These are phyloP conservation scores for Alectoris magna DNA, from an alignment of 2,797 vertebrate species.

Conservation along the genomic window DNA sequence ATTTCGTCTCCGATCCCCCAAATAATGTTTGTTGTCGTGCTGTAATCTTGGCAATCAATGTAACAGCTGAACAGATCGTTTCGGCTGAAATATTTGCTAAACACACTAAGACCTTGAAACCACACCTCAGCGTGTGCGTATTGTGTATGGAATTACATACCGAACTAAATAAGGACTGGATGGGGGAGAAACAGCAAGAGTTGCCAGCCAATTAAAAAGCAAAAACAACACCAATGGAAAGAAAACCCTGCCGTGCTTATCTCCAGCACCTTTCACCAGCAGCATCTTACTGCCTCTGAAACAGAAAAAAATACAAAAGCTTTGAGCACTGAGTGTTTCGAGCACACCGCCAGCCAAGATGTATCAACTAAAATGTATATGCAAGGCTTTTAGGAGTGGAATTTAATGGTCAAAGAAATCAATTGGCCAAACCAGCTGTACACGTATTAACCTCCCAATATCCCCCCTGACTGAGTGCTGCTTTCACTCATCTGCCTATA, in stretches of 20 bases:
- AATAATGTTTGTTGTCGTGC: constrained; percentile 79
- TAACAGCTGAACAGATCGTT: constrained; percentile 81
- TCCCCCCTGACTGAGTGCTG: constrained; percentile 18
- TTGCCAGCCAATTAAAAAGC: constrained; percentile 64
- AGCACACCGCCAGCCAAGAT: background rate
- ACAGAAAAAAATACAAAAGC: constrained; percentile 23
- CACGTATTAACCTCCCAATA: constrained; percentile 47
- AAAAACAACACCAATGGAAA: background rate
- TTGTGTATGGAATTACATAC: constrained; percentile 55
- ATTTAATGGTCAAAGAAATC: constrained; percentile 71
- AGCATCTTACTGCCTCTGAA: constrained; percentile 28
- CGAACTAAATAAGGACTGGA: constrained; percentile 42
- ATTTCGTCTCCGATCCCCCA: constrained; percentile 74
- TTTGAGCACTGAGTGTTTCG: background rate
- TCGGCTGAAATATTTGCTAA: constrained; percentile 83
- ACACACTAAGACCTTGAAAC: constrained; percentile 81
- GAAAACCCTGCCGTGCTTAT: background rate
- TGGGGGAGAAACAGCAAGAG: constrained; percentile 2
- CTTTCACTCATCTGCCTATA: constrained; percentile 33
- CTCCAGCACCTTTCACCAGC: constrained; percentile 19
- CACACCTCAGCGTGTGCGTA: constrained; percentile 74
- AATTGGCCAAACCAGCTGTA: constrained; percentile 63
- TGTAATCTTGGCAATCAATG: constrained; percentile 81
- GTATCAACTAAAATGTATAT: constrained; percentile 29
- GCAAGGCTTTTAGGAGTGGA: constrained; percentile 47